Conservation (phyloP, 2,888 invertebrate genomes). For the Rhagophthalmus giganteus region DNA sequence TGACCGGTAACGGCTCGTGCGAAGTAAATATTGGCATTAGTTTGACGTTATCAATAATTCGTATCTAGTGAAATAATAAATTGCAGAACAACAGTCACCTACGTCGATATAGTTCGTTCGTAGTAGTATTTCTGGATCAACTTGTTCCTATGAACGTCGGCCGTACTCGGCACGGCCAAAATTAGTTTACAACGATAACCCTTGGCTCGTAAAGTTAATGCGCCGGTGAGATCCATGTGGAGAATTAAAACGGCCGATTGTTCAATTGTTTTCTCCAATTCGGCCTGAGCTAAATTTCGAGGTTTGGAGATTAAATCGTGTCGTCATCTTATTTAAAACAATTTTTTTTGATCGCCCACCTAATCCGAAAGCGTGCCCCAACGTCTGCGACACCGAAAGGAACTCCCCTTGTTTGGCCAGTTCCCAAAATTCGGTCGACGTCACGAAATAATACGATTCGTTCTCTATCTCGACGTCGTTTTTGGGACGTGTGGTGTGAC, state of each 20-base stretch:
- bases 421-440: constrained; percentile 47
- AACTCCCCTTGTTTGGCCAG: constrained; percentile 53
- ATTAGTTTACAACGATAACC: constrained; percentile 50
- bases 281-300: constrained; percentile 44
- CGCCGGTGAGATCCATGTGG: constrained; percentile 50
- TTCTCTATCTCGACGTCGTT: constrained; percentile 42
- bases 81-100: no score
- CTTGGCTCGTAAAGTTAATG: constrained; percentile 48
- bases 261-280: constrained; percentile 44
- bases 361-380: constrained; percentile 54
- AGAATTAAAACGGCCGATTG: constrained; percentile 50
- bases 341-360: constrained; percentile 41
- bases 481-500: constrained; percentile 51
- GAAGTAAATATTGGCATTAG: no score
- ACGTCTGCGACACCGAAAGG: constrained; percentile 50
- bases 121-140: constrained; percentile 41
- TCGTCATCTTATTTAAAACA: constrained; percentile 3
- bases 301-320: neutral
- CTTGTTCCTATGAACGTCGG: constrained; percentile 46
- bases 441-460: constrained; percentile 47
- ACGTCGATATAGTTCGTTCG: no score
- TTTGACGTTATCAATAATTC: no score
- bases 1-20: no score
- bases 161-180: constrained; percentile 48
- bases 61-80: no score